These are phyloP conservation scores for Pica pica DNA, from an alignment of 2,113 vertebrate species.

Conservation along the genomic window DNA sequence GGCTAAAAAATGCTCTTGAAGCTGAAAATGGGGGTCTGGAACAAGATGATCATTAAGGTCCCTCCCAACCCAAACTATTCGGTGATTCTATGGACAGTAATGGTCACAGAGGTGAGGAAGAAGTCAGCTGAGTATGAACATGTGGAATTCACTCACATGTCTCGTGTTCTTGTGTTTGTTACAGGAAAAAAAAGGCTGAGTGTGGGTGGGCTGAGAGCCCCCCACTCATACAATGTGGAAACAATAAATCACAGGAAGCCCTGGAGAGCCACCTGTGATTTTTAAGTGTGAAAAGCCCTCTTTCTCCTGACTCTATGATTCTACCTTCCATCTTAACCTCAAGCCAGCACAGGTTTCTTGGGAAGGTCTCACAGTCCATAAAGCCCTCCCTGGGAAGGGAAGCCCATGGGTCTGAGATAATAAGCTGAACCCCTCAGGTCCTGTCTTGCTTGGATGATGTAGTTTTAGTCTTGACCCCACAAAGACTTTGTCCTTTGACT, in stretches of 20 bases:
- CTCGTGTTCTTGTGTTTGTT: background rate
- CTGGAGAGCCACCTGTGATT: background rate
- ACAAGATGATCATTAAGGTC: background rate
- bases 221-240: background rate
- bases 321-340: background rate
- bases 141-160: background rate
- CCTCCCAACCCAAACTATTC: background rate
- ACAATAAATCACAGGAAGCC: background rate
- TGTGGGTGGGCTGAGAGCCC: conserved; percentile 21
- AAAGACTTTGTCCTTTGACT: background rate
- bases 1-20: background rate
- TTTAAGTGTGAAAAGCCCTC: background rate
- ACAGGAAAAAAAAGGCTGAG: background rate
- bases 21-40: background rate
- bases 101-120: background rate
- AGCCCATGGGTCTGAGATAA: background rate
- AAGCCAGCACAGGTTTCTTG: background rate
- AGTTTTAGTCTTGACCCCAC: background rate
- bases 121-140: background rate
- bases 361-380: background rate
- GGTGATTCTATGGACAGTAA: background rate
- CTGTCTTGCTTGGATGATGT: background rate
- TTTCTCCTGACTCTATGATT: background rate
- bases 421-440: background rate
- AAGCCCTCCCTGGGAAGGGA: background rate